These are phyloP conservation scores for Metaphire vulgaris DNA, from an alignment of 1,140 invertebrate species.

Conservation along the genomic window DNA sequence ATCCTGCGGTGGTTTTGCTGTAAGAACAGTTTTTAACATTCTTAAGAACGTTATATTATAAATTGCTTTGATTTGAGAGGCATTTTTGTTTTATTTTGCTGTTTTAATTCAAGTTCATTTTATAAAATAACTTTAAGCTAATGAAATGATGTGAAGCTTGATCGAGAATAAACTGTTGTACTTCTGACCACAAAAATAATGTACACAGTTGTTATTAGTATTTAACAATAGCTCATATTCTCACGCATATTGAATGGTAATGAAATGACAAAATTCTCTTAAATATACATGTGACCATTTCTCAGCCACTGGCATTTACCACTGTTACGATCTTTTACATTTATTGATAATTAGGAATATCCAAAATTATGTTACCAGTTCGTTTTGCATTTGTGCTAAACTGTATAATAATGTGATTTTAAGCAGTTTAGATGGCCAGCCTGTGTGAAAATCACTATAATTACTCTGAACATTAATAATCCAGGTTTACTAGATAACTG, in stretches of 20 bases:
- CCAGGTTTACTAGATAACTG: not conserved
- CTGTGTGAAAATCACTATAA: not conserved
- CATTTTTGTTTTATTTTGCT: not conserved
- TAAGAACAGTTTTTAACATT: slow-evolving; percentile 41
- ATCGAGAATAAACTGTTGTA: too few relatives aligned
- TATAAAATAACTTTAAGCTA: not conserved
- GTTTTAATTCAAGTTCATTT: not conserved
- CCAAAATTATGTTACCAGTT: too few relatives aligned
- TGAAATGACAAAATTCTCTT: too few relatives aligned
- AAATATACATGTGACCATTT: too few relatives aligned
- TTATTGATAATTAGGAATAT: too few relatives aligned
- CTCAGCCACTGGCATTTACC: too few relatives aligned
- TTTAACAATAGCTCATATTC: too few relatives aligned
- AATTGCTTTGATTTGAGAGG: not conserved
- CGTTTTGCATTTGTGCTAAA: not conserved
- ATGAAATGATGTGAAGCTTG: not conserved
- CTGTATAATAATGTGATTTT: not conserved
- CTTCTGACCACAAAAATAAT: too few relatives aligned
- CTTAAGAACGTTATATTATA: not conserved
- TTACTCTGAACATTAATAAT: not conserved
- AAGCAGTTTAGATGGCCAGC: not conserved
- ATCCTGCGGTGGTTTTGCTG: slow-evolving; percentile 74
- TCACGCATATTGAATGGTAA: too few relatives aligned
- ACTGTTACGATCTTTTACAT: too few relatives aligned
- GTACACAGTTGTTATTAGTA: too few relatives aligned